Percentiles rank a stretch among this genome's conserved stretches.
Evolutionary conservation across 2,888 invertebrate genomes (phyloP).

Genomic region (Stomorhina lunata): DNA sequence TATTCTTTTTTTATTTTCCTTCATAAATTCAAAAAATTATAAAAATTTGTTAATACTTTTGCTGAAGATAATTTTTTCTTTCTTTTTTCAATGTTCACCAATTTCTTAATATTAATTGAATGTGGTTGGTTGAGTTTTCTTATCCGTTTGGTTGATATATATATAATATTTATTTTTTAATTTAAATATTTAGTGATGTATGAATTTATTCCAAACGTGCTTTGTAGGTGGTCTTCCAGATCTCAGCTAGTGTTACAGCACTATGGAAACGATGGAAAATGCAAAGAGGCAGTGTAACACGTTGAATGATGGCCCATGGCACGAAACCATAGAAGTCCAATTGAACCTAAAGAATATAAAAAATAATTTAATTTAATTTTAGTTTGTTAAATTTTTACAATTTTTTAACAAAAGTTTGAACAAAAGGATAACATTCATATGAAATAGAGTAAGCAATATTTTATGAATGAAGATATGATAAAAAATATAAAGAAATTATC

Average conservation of each 20-base stretch:
- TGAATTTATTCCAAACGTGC: slow-evolving; percentile 90
- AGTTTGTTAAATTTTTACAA: too few species aligned
- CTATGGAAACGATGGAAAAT: slow-evolving; percentile 98
- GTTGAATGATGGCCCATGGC: slow-evolving; percentile 95
- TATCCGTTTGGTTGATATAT: neutral
- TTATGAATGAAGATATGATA: slow-evolving; percentile 53
- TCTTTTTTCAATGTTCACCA: slow-evolving; percentile 33
- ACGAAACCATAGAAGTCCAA: slow-evolving; percentile 95
- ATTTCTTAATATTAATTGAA: slow-evolving; percentile 61
- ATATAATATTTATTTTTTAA: too few species aligned
- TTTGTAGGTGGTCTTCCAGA: slow-evolving; percentile 97
- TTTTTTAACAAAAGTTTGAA: neutral
- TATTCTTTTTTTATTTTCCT: slow-evolving; percentile 5
- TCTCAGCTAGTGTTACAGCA: slow-evolving; percentile 95
- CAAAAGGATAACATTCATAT: neutral
- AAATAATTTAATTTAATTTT: too few species aligned
- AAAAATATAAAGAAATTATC: slow-evolving; percentile 13
- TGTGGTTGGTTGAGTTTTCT: slow-evolving; percentile 49
- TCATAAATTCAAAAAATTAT: slow-evolving; percentile 41
- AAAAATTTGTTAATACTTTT: slow-evolving; percentile 15
- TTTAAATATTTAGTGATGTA: neutral
- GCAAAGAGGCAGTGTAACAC: slow-evolving; percentile 95
- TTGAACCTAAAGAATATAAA: slow-evolving; percentile 87
- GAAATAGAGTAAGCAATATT: slow-evolving; percentile 37
- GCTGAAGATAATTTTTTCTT: slow-evolving; percentile 30